Evolutionary conservation across 2,113 vertebrate species (phyloP), one percentile per base, ranked within the genome.

Genomic region (Lipotes vexillifer): DNA sequence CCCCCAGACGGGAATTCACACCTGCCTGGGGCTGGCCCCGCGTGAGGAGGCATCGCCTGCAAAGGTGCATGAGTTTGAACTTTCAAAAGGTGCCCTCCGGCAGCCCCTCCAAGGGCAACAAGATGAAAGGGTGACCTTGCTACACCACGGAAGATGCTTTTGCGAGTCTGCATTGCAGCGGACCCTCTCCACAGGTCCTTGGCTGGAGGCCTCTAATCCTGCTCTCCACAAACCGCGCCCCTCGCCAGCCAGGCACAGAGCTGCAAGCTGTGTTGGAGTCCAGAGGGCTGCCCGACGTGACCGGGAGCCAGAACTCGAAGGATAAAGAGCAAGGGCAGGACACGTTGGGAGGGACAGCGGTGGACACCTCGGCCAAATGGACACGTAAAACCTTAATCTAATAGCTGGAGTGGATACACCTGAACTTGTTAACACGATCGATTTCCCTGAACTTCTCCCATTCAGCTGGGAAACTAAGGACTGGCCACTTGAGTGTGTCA

Each of bases 1-100:
- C 93, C 96, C 90, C 94, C 87, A 97, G 97, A 97, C 96, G 96
- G 96, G 97, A 98, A 97, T 98, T 98, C 98, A 97, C 98, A 98
- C 97, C 97, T 93, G 96, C 91, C 89, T 97, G 97, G 98, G 97
- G 66, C 97, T 97, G 95, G 89, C 83, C 59, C 65, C 68, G 59
- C 75, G 69, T 88, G 49, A 74, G 31, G 96, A 95, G 82, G 20
- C 92, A 33, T 52, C 93, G 65, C 93, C 57, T 46, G 85, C 46
- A 15, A 85, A 91, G 97, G 96, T 86, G 94, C 87, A 75, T 18
- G 65, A 61, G 95, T 36, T 46, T 92, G 69, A 96, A 49, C 93
- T 95, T 86, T 92, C 68, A 68, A 72, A 92, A 81, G 90, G 93
- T 61, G 93, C n/a, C 81, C 23, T 91, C 49, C 33, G 84, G 21